Evolutionary conservation across 35 echinoderm and acorn worm genomes (phyloP).

Genomic region (Apostichopus japonicus): DNA sequence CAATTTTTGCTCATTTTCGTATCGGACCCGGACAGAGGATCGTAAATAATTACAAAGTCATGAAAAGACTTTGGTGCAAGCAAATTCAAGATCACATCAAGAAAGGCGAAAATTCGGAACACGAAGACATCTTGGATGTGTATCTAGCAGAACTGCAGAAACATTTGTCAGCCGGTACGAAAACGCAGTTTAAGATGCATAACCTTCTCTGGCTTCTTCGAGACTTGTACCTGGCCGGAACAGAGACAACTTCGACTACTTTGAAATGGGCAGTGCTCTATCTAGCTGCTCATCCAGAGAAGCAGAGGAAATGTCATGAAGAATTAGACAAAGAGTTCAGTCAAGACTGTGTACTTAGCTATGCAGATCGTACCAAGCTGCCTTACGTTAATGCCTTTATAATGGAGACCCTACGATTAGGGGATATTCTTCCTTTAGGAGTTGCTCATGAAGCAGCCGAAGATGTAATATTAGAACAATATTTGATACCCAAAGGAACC

Average conservation of each 20-base stretch:
- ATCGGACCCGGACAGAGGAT: slow-evolving; percentile 19
- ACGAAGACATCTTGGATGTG: slow-evolving; percentile 58
- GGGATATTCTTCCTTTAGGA: slow-evolving; percentile 31
- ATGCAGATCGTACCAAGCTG: slow-evolving; percentile 40
- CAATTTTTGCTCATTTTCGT: slow-evolving; percentile 20
- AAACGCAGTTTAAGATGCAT: slow-evolving; percentile 38
- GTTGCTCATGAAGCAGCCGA: slow-evolving; percentile 26
- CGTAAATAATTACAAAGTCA: slow-evolving; percentile 37
- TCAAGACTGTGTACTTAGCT: neutral
- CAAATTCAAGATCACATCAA: slow-evolving; percentile 35
- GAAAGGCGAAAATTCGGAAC: neutral
- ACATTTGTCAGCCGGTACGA: neutral
- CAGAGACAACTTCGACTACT: slow-evolving; percentile 69
- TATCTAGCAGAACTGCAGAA: slow-evolving; percentile 57
- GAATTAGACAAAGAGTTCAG: slow-evolving; percentile 42
- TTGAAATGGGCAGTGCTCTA: slow-evolving; percentile 63
- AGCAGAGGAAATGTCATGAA: slow-evolving; percentile 65
- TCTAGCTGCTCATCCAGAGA: slow-evolving; percentile 54
- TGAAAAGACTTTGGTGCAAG: slow-evolving; percentile 43
- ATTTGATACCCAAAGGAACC: slow-evolving; percentile 76
- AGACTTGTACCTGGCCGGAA: slow-evolving; percentile 72
- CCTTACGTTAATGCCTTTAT: slow-evolving; percentile 64
- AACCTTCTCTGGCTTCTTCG: slow-evolving; percentile 48
- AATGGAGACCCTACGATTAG: slow-evolving; percentile 40
- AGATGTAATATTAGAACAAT: slow-evolving; percentile 57